Percentiles rank a stretch among this genome's conserved stretches.
These are phyloP conservation scores for Etia nguti DNA, from an alignment of 2,113 vertebrate species.

Conservation along the genomic window DNA sequence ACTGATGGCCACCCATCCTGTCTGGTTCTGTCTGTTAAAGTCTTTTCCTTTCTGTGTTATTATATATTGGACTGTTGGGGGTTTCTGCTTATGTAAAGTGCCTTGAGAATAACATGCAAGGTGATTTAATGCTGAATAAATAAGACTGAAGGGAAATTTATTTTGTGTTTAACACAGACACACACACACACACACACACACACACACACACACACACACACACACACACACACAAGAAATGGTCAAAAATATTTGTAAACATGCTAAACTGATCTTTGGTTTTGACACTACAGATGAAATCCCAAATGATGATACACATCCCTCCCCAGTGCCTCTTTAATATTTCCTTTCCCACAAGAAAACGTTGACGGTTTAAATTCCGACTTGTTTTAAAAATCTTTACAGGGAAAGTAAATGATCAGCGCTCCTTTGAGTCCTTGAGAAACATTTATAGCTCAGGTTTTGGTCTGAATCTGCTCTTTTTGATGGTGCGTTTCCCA, in stretches of 20 bases:
- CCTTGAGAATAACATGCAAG: neutral
- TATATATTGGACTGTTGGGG: neutral
- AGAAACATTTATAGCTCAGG: neutral
- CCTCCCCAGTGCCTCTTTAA: conserved; percentile 1
- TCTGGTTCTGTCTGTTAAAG: neutral
- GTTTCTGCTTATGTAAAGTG: neutral
- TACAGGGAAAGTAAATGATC: neutral
- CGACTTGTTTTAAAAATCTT: neutral
- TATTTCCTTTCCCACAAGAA: conserved; percentile 9
- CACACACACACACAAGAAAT: neutral
- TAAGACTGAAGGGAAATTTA: neutral
- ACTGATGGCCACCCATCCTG: neutral
- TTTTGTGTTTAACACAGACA: neutral
- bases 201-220: neutral
- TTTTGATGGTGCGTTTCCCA: neutral
- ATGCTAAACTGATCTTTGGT: neutral
- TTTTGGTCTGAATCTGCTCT: neutral
- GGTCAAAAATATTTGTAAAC: neutral
- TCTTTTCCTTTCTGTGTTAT: neutral
- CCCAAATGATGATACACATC: neutral
- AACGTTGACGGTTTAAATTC: neutral
- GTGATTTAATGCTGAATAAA: neutral
- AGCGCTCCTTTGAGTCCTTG: neutral
- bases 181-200: fast-evolving
- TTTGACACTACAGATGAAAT: neutral